phyloP scores from a whole-genome alignment of 2,888 invertebrate genomes.

The Perizoma affinitatum region DNA sequence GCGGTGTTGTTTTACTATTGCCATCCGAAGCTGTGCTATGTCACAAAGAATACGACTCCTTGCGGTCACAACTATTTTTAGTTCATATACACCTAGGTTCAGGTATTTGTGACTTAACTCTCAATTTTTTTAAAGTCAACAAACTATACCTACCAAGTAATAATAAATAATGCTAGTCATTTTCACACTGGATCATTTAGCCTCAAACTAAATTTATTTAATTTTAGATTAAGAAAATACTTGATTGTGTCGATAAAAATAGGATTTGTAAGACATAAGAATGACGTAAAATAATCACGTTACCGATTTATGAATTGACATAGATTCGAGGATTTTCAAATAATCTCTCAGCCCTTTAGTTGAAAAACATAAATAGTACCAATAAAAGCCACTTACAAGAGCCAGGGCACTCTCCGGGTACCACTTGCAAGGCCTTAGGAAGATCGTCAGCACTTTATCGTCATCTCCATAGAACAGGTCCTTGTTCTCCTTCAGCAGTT shows the following conservation, averaged over 20 bases:
- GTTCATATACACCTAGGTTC: not conserved
- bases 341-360: too few relatives aligned
- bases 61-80: conserved; percentile 17
- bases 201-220: too few relatives aligned
- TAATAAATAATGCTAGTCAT: too few relatives aligned
- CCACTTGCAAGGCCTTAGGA: conserved; percentile 92
- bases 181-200: too few relatives aligned
- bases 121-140: not conserved
- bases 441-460: conserved; percentile 90
- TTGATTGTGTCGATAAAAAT: too few relatives aligned
- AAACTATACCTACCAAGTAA: too few relatives aligned
- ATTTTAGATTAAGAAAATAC: too few relatives aligned
- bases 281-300: too few relatives aligned
- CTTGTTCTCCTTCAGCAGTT: conserved; percentile 87
- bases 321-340: too few relatives aligned
- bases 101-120: not conserved
- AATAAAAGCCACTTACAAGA: conserved; percentile 84
- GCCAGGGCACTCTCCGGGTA: conserved; percentile 92
- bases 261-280: too few relatives aligned
- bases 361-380: too few relatives aligned
- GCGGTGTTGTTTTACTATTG: conserved; percentile 14
- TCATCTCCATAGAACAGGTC: conserved; percentile 88
- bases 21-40: conserved; percentile 10
- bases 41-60: conserved; percentile 15
- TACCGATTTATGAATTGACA: too few relatives aligned